phyloP scores from a whole-genome alignment of 2,888 invertebrate species.

The Germaria angustata region DNA sequence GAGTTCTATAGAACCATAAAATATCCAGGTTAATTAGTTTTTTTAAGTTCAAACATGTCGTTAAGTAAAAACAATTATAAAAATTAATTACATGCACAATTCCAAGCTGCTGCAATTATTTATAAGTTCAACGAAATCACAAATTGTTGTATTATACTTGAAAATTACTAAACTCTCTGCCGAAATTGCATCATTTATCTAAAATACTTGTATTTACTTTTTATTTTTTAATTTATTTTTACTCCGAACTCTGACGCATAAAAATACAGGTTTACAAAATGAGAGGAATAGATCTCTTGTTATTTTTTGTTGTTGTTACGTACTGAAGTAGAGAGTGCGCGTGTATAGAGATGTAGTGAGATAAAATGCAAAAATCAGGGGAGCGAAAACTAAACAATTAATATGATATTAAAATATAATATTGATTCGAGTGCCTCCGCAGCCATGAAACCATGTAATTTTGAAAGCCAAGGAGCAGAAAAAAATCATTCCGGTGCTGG shows the following conservation, averaged over 20 bases:
- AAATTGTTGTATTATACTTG: conserved; percentile 50
- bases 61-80: conserved; percentile 1
- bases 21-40: not conserved
- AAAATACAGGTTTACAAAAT: conserved; percentile 51
- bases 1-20: not conserved
- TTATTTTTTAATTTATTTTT: conserved; percentile 20
- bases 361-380: not conserved
- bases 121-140: conserved; percentile 15
- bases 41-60: not conserved
- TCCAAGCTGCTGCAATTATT: conserved; percentile 37
- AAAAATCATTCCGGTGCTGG: no score
- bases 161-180: conserved; percentile 55
- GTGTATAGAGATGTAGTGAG: not conserved
- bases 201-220: not conserved
- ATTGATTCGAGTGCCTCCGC: no score
- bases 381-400: not conserved
- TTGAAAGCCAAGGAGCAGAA: no score
- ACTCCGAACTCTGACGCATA: conserved; percentile 45
- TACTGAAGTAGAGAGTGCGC: not conserved
- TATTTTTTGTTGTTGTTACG: not conserved
- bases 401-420: not conserved
- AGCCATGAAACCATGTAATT: no score
- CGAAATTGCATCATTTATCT: conserved; percentile 65
- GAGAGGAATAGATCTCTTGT: conserved; percentile 9
- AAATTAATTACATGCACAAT: conserved; percentile 7